Conservation (phyloP, 2,113 vertebrate genomes). For the Caretta caretta region DNA sequence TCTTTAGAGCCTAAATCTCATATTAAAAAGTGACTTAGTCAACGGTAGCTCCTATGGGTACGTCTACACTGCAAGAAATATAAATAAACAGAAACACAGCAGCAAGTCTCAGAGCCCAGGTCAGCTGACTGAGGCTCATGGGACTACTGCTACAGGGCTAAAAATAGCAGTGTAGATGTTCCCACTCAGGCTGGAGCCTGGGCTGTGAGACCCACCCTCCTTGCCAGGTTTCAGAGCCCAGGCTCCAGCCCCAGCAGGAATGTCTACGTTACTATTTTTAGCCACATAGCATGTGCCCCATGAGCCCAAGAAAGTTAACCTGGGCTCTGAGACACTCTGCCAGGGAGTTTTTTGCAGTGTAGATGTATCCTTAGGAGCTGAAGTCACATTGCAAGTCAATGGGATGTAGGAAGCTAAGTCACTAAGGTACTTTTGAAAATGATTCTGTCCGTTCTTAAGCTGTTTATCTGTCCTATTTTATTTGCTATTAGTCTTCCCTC, state of each 20-base stretch:
- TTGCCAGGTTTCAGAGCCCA: too few species aligned
- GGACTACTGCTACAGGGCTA: too few species aligned
- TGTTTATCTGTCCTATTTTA: background rate
- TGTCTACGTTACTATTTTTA: too few species aligned
- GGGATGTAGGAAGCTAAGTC: too few species aligned
- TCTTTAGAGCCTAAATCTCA: background rate
- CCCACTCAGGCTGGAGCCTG: background rate
- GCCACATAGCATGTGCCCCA: too few species aligned
- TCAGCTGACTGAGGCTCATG: background rate
- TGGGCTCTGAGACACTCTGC: too few species aligned
- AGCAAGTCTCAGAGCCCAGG: background rate
- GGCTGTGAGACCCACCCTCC: background rate
- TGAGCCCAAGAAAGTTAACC: too few species aligned
- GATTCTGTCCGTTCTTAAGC: background rate
- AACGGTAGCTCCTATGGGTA: background rate
- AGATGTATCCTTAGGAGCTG: too few species aligned
- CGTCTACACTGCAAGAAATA: background rate
- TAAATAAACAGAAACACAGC: background rate
- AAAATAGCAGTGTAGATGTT: background rate
- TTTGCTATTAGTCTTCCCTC: background rate
- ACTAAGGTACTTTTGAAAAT: background rate
- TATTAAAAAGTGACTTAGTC: background rate
- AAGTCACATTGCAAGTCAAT: too few species aligned
- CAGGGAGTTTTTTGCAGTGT: too few species aligned
- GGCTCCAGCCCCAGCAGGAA: too few species aligned